Base-by-base conservation (phyloP, 2,797 vertebrate genomes). In the Falco concolor region DNA sequence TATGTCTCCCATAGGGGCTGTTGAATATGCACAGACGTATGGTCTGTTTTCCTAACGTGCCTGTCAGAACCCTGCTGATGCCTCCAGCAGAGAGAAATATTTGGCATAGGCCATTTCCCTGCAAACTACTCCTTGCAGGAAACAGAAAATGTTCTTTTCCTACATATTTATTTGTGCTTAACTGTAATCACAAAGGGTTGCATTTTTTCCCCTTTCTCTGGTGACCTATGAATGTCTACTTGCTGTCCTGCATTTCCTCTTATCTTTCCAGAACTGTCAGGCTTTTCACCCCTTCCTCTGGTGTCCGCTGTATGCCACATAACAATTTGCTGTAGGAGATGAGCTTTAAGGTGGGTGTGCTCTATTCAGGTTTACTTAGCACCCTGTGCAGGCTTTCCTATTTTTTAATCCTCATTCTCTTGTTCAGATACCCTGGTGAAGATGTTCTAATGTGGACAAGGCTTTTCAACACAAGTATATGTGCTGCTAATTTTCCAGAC, bases 51-150 rank as follows among this genome's bases (percentile, higher is more conserved):
- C 95, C 90, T 82, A 77, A 3, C 3, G 3, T 84, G 92, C 84
- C 92, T 96, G 75, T 89, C 90, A 87, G 92, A 97, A 77, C 89
- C 93, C 90, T 54, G 95, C 96, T 96, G 95, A 91, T 96, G 90
- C 87, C 92, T 94, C 96, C 94, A 96, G 90, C 95, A 93, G 93
- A 92, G 96, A 82, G n/a, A 94, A 93, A 68, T 92, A 89, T 93
- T 93, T 97, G 81, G 75, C 90, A 72, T 49, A 80, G 90, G 73
- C 89, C 68, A 22, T 89, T 93, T 80, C 49, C 60, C 92, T 84
- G 68, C 28, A 36, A 90, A 80, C 84, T 45, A 49, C 74, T 89
- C 59, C 68, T 76, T 82, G 47, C 84, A 89, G 84, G 87, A 96
- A 97, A 44, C 1, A 61, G 60, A 67, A 73, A 76, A 38, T 40